Conservation (phyloP, 2,797 vertebrate genomes). For the Micrastur ruficollis region DNA sequence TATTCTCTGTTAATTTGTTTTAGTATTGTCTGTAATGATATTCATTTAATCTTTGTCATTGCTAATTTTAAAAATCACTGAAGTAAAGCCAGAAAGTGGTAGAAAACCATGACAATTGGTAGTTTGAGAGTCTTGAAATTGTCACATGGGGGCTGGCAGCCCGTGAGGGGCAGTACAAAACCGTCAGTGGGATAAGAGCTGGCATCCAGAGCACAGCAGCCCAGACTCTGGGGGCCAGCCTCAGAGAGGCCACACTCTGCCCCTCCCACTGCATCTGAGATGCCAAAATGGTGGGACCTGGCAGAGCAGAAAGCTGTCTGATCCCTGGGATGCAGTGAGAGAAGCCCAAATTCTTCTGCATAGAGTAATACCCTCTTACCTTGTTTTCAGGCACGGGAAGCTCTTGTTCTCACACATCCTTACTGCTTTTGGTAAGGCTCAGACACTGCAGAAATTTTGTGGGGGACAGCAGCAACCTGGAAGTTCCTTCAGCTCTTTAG, state of each 20-base stretch:
- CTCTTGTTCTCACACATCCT: neutral
- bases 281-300: neutral
- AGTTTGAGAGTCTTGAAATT: neutral
- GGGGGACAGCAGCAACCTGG: neutral
- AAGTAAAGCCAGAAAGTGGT: slow-evolving; percentile 49
- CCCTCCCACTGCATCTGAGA: neutral
- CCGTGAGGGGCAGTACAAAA: neutral
- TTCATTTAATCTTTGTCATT: slow-evolving; percentile 65
- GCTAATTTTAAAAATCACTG: slow-evolving; percentile 60
- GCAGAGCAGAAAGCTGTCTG: neutral
- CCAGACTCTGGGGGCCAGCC: neutral
- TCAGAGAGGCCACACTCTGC: neutral
- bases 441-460: neutral
- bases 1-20: slow-evolving; percentile 69
- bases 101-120: neutral
- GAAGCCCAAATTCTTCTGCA: neutral
- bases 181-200: neutral
- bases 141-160: neutral
- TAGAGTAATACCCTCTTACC: neutral
- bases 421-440: neutral
- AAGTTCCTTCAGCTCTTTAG: neutral
- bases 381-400: neutral
- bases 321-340: neutral
- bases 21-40: slow-evolving; percentile 62
- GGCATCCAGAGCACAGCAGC: neutral